A percentile compares a stretch with the other conserved stretches of the same genome.
Evolutionary conservation across 1,140 invertebrate genomes (phyloP).

Genomic region (Anagrus nilaparvatae): DNA sequence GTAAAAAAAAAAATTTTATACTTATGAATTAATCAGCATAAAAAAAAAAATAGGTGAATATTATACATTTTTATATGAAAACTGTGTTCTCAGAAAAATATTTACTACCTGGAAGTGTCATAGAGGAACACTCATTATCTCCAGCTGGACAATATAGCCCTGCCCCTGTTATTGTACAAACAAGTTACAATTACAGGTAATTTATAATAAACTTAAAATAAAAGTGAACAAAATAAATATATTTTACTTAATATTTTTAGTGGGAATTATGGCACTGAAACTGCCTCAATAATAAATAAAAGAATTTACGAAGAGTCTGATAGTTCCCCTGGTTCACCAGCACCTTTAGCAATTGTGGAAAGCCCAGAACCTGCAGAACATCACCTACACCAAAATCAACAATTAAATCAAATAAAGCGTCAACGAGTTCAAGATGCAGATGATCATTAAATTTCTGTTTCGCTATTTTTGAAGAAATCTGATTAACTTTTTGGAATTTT

Average conservation of each 20-base stretch:
- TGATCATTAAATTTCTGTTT: constrained; percentile 41
- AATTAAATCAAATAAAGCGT: constrained; percentile 26
- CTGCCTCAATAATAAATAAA: constrained; percentile 33
- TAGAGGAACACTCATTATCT: constrained; percentile 41
- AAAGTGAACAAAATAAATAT: background rate
- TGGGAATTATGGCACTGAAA: constrained; percentile 38
- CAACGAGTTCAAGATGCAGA: constrained; percentile 38
- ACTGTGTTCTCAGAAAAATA: constrained; percentile 39
- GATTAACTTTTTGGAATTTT: no score
- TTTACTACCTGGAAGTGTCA: constrained; percentile 38
- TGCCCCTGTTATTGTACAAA: constrained; percentile 46
- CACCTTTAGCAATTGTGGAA: constrained; percentile 39
- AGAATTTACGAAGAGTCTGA: constrained; percentile 36
- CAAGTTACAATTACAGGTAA: constrained; percentile 44
- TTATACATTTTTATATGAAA: constrained; percentile 1
- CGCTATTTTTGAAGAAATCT: no score
- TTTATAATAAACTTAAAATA: background rate
- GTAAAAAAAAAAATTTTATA: no score
- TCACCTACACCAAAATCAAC: constrained; percentile 26
- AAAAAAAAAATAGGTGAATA: background rate
- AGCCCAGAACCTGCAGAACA: constrained; percentile 37
- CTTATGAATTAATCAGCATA: no score
- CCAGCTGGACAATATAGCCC: constrained; percentile 42
- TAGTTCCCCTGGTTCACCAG: constrained; percentile 38
- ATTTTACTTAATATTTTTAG: constrained; percentile 20